Base-by-base conservation (phyloP, 2,797 vertebrate genomes). In the Gambelia wislizenii region DNA sequence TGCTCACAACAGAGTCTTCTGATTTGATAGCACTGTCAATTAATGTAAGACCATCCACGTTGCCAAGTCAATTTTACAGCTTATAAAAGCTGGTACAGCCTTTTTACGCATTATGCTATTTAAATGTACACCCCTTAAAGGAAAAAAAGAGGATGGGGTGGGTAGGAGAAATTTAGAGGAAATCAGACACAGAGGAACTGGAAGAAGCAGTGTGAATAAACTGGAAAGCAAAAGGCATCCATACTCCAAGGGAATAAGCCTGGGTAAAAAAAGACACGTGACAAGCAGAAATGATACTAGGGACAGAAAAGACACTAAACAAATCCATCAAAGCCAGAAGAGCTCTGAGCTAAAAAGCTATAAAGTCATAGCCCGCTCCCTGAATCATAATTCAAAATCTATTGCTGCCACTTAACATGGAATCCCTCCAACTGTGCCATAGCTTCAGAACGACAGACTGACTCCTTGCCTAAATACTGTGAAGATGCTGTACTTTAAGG, bases 321-420 rank as follows among this genome's bases (percentile, higher is more conserved):
- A 82, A 61, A 81, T 67, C 88, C 52, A 47, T 85, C 36, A 89
- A 69, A 86, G 6, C 89, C 49, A 85, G 44, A 61, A 90, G 49
- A 78, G 30, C 64, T 69, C n/a, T 25, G 27, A 91, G 91, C 74
- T 88, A 67, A 83, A 89, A 89, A 93, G 80, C 54, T 83, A 4
- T 49, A 0, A 86, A 93, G 85, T 77, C 87, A 59, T 9, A 85
- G 87, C 39, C 76, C 75, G 83, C 61, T 56, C 5, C 77, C 79
- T 92, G 83, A 91, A 87, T 92, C 85, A 89, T 89, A 91, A 94
- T 92, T 90, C 89, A 90, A 86, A 85, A 3, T 2, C 86, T 79
- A 84, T 44, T 87, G 90, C 92, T 89, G 72, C 88, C 84, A 92
- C 76, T 54, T 77, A 84, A 0, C 20, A 64, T 69, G 81, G 83